Evolutionary conservation across 2,888 invertebrate species (phyloP).

Genomic region (Caenorhabditis sp.): DNA sequence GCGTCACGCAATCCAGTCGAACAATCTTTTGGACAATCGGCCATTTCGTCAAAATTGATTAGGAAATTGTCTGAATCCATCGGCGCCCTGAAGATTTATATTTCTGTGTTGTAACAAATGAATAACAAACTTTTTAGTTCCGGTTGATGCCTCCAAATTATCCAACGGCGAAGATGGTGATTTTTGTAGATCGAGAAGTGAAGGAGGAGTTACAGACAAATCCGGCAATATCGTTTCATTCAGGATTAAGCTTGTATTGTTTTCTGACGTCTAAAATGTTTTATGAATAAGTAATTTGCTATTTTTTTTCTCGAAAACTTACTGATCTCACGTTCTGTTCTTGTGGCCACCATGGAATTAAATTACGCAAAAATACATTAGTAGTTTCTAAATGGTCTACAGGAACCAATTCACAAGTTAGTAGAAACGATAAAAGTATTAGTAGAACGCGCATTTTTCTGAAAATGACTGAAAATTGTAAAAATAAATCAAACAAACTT

Average conservation of each 20-base stretch:
- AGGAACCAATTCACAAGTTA: conserved; percentile 1
- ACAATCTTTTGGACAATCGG: conserved; percentile 41
- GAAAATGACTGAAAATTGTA: not conserved
- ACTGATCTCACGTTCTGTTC: conserved; percentile 8
- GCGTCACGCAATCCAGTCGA: conserved; percentile 37
- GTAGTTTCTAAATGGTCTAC: conserved; percentile 14
- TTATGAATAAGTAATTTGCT: not conserved
- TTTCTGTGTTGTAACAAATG: not conserved
- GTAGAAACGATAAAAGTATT: conserved; percentile 2
- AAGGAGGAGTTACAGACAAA: not conserved
- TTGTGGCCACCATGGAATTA: conserved; percentile 38
- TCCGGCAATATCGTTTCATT: not conserved
- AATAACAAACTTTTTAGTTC: not conserved
- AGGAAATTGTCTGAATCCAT: conserved; percentile 13
- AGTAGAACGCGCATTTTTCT: conserved; percentile 1
- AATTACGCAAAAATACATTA: conserved; percentile 26
- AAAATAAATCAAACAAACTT: not conserved
- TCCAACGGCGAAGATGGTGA: conserved; percentile 20
- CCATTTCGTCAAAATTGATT: conserved; percentile 31
- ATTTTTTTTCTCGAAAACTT: not conserved
- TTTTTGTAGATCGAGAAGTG: conserved; percentile 10
- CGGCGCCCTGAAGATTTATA: not conserved
- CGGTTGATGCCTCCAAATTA: not conserved
- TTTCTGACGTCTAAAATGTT: not conserved
- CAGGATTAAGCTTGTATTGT: not conserved